A percentile compares a stretch with the other conserved stretches of the same genome.
Conservation (phyloP, 1,140 invertebrate genomes). For the Drosophila kohkoa region DNA sequence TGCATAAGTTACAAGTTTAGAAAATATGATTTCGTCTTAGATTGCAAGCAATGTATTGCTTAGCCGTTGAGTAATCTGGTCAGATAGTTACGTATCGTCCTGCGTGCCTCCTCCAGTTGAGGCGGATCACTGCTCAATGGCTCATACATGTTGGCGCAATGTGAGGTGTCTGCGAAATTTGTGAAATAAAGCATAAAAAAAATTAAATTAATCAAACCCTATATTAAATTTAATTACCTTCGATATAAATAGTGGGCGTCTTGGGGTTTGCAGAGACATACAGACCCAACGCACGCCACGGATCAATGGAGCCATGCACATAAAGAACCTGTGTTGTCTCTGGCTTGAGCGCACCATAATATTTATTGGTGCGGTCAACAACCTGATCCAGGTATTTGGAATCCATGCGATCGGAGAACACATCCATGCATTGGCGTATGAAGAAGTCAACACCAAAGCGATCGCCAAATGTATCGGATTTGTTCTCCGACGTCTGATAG, state of each 20-base stretch:
- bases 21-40: slow-evolving; percentile 3
- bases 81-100: slow-evolving; percentile 87
- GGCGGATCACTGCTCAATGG: slow-evolving; percentile 87
- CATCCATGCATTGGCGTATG: slow-evolving; percentile 92
- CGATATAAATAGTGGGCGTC: slow-evolving; percentile 89
- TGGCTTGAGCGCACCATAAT: slow-evolving; percentile 92
- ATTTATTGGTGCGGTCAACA: slow-evolving; percentile 90
- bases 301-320: slow-evolving; percentile 96
- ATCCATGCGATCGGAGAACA: slow-evolving; percentile 88
- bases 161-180: slow-evolving; percentile 89
- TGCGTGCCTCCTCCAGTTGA: slow-evolving; percentile 88
- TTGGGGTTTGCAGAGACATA: slow-evolving; percentile 85
- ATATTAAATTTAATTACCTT: slow-evolving; percentile 85
- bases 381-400: slow-evolving; percentile 84
- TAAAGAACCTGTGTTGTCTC: slow-evolving; percentile 91
- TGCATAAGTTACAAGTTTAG: slow-evolving; percentile 25
- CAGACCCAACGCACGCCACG: slow-evolving; percentile 95
- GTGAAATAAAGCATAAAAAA: slow-evolving; percentile 7
- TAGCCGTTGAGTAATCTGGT: slow-evolving; percentile 60
- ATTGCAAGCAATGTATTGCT: slow-evolving; percentile 5
- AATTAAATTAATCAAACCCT: too few species aligned
- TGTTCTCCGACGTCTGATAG: slow-evolving; percentile 93
- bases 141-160: slow-evolving; percentile 93
- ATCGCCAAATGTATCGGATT: slow-evolving; percentile 91
- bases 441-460: slow-evolving; percentile 92